Conservation (phyloP, 2,888 invertebrate genomes). For the Hypercompe scribonia region DNA sequence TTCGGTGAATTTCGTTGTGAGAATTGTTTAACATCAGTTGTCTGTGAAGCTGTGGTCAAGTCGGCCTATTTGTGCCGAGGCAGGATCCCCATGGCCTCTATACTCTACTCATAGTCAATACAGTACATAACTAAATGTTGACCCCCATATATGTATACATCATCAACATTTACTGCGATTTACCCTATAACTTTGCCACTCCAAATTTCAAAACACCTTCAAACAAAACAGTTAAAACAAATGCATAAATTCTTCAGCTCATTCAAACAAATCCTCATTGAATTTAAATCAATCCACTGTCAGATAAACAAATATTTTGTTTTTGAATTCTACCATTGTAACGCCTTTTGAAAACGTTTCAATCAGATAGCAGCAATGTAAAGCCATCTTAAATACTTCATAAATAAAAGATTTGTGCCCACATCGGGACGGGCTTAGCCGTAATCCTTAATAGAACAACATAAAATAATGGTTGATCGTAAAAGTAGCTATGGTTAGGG, state of each 20-base stretch:
- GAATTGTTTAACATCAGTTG: too few relatives aligned
- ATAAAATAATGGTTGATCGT: constrained; percentile 4
- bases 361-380: constrained; percentile 12
- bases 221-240: neutral
- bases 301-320: constrained; percentile 5
- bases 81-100: too few relatives aligned
- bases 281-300: neutral
- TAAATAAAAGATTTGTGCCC: constrained; percentile 16
- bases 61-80: too few relatives aligned
- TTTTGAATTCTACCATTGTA: neutral
- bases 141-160: neutral
- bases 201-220: neutral
- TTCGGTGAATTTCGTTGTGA: too few relatives aligned
- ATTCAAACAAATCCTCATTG: neutral
- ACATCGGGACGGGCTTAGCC: constrained; percentile 8
- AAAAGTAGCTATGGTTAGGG: neutral
- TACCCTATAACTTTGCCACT: neutral
- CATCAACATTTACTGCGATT: neutral
- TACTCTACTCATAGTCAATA: too few relatives aligned
- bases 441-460: constrained; percentile 11
- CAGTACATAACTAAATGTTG: too few relatives aligned
- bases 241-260: neutral
- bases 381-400: constrained; percentile 17
- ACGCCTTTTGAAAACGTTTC: constrained; percentile 1
- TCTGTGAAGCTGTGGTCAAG: too few relatives aligned